phyloP scores from a whole-genome alignment of 1,140 invertebrate species.

The Campoletis sonorensis region DNA sequence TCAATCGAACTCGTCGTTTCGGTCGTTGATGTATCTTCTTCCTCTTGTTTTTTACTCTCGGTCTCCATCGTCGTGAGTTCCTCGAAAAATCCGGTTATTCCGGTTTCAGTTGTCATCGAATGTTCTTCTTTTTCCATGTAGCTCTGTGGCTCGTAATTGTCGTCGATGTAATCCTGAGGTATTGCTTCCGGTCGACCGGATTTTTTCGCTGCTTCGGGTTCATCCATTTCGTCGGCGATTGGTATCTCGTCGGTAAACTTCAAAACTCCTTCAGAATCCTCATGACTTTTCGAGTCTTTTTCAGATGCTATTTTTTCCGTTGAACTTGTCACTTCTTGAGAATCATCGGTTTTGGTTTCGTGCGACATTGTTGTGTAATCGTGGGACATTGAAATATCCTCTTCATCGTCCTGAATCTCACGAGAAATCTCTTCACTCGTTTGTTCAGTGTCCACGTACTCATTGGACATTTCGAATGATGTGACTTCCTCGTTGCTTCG shows the following conservation, averaged over 20 bases:
- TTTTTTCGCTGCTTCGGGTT: constrained; percentile 39
- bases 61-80: neutral
- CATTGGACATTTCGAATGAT: constrained; percentile 39
- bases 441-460: constrained; percentile 9
- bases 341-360: neutral
- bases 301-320: constrained; percentile 7
- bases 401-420: constrained; percentile 32
- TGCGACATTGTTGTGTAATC: constrained; percentile 27
- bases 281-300: constrained; percentile 22
- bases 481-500: constrained; percentile 26
- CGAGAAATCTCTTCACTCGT: constrained; percentile 7
- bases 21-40: constrained; percentile 27
- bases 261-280: constrained; percentile 66
- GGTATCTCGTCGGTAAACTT: constrained; percentile 75
- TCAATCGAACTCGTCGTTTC: neutral
- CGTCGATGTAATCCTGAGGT: constrained; percentile 76
- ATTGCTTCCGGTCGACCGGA: constrained; percentile 56
- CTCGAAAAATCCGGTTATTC: neutral
- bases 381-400: neutral
- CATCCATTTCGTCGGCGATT: constrained; percentile 60
- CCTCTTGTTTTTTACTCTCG: constrained; percentile 26
- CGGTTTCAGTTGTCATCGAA: constrained; percentile 15
- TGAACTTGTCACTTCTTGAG: constrained; percentile 36
- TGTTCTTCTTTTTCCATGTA: constrained; percentile 58
- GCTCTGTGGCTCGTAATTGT: constrained; percentile 77